Evolutionary conservation across 2,888 invertebrate genomes (phyloP).

Genomic region (Acronicta alni): DNA sequence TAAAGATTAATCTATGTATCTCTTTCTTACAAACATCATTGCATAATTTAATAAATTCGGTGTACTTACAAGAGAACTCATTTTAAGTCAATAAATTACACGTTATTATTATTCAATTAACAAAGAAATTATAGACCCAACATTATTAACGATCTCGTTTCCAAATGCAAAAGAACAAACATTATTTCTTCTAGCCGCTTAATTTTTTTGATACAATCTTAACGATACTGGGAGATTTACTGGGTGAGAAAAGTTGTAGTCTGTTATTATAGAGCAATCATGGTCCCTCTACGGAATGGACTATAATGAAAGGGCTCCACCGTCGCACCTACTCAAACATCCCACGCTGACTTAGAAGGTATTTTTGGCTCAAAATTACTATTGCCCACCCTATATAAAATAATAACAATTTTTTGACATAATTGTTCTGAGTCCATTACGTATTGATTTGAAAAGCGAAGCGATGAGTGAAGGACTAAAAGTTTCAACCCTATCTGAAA

Average conservation of each 20-base stretch:
- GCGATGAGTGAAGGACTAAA: too few relatives aligned
- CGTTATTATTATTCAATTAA: conserved; percentile 37
- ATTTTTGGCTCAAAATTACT: conserved; percentile 38
- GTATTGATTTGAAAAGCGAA: not conserved
- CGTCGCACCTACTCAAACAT: conserved; percentile 68
- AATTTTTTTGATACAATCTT: conserved; percentile 42
- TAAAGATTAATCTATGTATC: too few relatives aligned
- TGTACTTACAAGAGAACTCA: not conserved
- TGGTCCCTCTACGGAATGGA: conserved; percentile 61
- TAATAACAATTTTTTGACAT: conserved; percentile 22
- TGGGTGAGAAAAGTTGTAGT: conserved; percentile 70
- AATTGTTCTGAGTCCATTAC: conserved; percentile 6
- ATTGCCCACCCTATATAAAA: conserved; percentile 8
- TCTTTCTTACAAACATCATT: too few relatives aligned
- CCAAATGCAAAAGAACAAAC: conserved; percentile 41
- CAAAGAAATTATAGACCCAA: conserved; percentile 21
- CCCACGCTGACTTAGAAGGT: conserved; percentile 60
- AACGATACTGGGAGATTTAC: conserved; percentile 61
- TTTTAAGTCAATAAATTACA: conserved; percentile 21
- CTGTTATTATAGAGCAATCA: conserved; percentile 77
- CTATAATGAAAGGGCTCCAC: conserved; percentile 67
- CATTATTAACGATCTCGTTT: conserved; percentile 22
- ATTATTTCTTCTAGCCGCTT: conserved; percentile 28
- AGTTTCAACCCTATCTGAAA: too few relatives aligned
- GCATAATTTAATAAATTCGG: too few relatives aligned